Conservation (phyloP, 2,113 vertebrate species). For the Scomber colias region DNA sequence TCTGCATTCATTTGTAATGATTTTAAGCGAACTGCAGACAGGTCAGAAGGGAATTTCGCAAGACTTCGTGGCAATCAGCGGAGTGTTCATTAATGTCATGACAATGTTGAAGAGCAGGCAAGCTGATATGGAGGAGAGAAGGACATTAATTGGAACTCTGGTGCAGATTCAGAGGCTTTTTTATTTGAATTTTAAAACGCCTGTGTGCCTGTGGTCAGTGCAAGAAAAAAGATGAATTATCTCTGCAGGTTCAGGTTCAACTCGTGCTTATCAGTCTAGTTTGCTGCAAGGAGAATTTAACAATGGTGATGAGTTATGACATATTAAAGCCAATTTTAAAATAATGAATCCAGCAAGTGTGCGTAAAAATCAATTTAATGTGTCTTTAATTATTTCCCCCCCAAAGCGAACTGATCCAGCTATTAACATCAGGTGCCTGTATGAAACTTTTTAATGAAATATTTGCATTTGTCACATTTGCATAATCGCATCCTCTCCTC, state of each 20-base stretch:
- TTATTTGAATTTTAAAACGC: too few species aligned
- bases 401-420: background rate
- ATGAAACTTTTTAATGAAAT: constrained; percentile 24
- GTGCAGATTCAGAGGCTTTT: background rate
- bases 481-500: background rate
- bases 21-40: background rate
- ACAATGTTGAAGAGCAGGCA: background rate
- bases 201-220: background rate
- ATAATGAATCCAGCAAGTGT: background rate
- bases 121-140: background rate
- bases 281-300: background rate
- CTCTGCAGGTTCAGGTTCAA: background rate
- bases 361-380: background rate
- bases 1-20: background rate
- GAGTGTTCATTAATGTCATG: background rate
- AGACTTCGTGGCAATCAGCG: background rate
- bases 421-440: background rate
- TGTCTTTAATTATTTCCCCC: background rate
- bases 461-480: background rate
- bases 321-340: background rate
- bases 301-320: background rate
- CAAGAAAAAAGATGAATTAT: constrained; percentile 1
- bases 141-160: background rate
- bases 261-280: background rate
- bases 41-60: background rate